Percentiles rank a stretch among this genome's conserved stretches.
Evolutionary conservation across 2,888 invertebrate species (phyloP).

Genomic region (Meghimatium bilineatum): DNA sequence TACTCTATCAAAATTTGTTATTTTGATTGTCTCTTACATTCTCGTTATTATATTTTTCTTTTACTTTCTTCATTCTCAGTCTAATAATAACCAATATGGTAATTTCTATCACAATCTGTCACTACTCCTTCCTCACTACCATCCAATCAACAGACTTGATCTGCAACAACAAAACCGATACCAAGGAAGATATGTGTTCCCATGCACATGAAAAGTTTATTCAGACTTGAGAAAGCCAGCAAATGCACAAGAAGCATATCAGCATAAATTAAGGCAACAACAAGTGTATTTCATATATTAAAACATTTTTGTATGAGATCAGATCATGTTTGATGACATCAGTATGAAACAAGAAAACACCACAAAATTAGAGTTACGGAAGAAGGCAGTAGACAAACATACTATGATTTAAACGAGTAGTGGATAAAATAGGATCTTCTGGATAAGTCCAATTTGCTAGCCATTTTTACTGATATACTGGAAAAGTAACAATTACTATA

Average conservation of each 20-base stretch:
- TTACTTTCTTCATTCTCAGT: too few relatives aligned
- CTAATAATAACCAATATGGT: too few relatives aligned
- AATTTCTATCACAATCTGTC: too few relatives aligned
- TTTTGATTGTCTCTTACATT: too few relatives aligned
- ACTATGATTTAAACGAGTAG: too few relatives aligned
- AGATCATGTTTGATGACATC: neutral
- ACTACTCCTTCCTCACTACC: neutral
- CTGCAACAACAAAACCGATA: neutral
- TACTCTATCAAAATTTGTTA: too few relatives aligned
- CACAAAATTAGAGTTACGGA: neutral
- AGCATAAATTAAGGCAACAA: conserved; percentile 8
- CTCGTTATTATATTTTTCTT: too few relatives aligned
- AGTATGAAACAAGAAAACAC: neutral
- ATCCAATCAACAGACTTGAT: neutral
- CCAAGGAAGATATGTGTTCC: neutral
- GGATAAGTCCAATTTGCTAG: too few relatives aligned
- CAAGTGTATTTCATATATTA: neutral
- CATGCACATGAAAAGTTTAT: conserved; percentile 9
- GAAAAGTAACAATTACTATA: too few relatives aligned
- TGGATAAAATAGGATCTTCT: too few relatives aligned
- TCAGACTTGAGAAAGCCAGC: neutral
- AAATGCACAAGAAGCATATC: conserved; percentile 12
- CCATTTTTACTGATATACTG: too few relatives aligned
- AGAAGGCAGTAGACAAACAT: too few relatives aligned
- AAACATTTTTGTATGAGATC: neutral